Base-by-base conservation (phyloP, 2,797 vertebrate genomes). In the Decapterus maruadsi region DNA sequence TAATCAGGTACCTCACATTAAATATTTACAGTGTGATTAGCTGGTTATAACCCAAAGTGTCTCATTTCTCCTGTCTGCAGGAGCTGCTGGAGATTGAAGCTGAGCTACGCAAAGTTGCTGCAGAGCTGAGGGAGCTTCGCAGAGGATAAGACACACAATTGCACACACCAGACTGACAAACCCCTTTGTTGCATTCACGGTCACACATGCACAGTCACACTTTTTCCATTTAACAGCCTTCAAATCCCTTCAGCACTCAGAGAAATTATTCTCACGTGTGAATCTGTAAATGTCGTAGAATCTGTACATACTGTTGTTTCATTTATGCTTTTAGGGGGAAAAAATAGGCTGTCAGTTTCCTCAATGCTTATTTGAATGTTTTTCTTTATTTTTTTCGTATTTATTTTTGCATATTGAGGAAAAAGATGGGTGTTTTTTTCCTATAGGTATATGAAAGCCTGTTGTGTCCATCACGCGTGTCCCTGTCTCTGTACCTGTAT, bases 1-100 rank as follows among this genome's bases (percentile, higher is more conserved):
- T 26, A 19, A 14, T 10, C 26, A 3, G 26, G 26, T 31, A 43
- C 6, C 1, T 0, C 10, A 20, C 4, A 50, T 58, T 1, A 17
- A 31, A 43, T 45, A 4, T 26, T 7, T 42, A 9, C 29, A 8
- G 4, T 56, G 10, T 60, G 16, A 20, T 56, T n/a, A 14, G 1
- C 3, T 1, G 3, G n/a, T 12, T 45, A 16, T 54, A 2, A 48
- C 16, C 7, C 7, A 3, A 51, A 66, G 40, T 19, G 8, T 55
- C 8, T 51, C 50, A 51, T 57, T 36, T 34, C 65, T 58, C 46
- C 12, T 75, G 1, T 70, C 8, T 40, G 74, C 91, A 95, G 92
- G 94, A 82, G 85, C 94, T 97, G 72, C 85, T 95, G 78, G 95
- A 94, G 81, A 91, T 96, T 13, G 94, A 96, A 77, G 88, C 90